These are phyloP conservation scores for Ambastaia sidthimunki DNA, from an alignment of 2,797 vertebrate genomes.

Conservation along the genomic window DNA sequence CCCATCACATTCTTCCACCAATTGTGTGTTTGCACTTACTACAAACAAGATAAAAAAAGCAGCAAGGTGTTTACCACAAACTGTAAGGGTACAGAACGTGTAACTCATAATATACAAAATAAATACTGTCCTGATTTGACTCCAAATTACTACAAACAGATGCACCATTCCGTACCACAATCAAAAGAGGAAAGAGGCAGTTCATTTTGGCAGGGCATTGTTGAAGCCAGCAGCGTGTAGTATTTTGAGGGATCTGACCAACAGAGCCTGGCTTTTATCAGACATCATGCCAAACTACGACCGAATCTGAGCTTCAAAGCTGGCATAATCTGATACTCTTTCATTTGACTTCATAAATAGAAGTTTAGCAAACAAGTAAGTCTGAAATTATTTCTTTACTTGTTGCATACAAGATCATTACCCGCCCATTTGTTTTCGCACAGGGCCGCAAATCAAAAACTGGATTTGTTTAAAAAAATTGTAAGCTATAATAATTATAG, in stretches of 20 bases:
- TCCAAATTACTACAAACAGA: not conserved
- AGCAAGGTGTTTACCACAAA: not conserved
- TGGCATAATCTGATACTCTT: slow-evolving; percentile 27
- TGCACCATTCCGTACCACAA: slow-evolving; percentile 4
- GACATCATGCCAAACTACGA: slow-evolving; percentile 13
- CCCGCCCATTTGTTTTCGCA: not conserved
- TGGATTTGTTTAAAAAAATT: not conserved
- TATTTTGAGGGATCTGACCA: slow-evolving; percentile 39
- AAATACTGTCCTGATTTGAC: not conserved
- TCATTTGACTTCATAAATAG: slow-evolving; percentile 46
- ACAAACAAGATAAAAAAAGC: not conserved
- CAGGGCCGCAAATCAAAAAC: not conserved
- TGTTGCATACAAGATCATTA: not conserved
- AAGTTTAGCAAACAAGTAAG: not conserved
- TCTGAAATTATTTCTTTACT: slow-evolving; percentile 14
- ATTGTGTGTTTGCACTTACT: not conserved
- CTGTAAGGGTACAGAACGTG: not conserved
- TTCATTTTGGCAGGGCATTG: slow-evolving; percentile 30
- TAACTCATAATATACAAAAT: not conserved
- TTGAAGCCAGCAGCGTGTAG: slow-evolving; percentile 37
- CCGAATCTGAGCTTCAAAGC: slow-evolving; percentile 51
- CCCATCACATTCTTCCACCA: not conserved
- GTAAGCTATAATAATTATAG: slow-evolving; percentile 4
- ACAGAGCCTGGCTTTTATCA: slow-evolving; percentile 50
- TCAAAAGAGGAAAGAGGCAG: slow-evolving; percentile 33